Conservation (phyloP, 64 coral and sea anemone species). For the Montipora efflorescens region DNA sequence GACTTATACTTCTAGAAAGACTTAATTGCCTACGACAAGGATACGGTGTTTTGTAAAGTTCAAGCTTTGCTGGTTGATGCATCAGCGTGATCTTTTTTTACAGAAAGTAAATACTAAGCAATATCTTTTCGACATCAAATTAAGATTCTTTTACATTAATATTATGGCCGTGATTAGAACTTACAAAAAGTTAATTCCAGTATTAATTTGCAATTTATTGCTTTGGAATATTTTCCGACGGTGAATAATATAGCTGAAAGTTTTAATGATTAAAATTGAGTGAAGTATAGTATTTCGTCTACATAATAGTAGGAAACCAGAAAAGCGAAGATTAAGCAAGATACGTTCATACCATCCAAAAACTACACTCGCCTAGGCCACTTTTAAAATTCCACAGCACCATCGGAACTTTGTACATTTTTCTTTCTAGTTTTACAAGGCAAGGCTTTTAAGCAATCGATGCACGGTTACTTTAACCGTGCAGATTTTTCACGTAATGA, state of each 20-base stretch:
- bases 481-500: not conserved
- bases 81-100: not conserved
- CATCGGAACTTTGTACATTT: not conserved
- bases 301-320: not conserved
- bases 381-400: conserved; percentile 6
- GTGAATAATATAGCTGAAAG: not conserved
- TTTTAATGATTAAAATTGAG: conserved; percentile 7
- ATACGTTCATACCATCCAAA: not conserved
- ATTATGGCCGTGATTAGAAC: conserved; percentile 7
- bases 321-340: not conserved
- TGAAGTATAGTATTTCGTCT: not conserved
- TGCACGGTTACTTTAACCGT: not conserved
- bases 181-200: conserved; percentile 15
- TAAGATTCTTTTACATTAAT: conserved; percentile 8
- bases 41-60: conserved; percentile 66
- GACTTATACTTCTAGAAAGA: conserved; percentile 84
- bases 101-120: not conserved
- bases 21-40: conserved; percentile 78
- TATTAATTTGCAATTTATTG: conserved; percentile 36
- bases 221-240: conserved; percentile 4
- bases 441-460: not conserved
- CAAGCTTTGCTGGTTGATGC: not conserved
- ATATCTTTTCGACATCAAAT: conserved; percentile 15
- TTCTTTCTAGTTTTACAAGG: not conserved
- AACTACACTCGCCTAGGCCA: conserved; percentile 2